Evolutionary conservation across 92 coral and sea anemone genomes (phyloP), one percentile per base, ranked within the genome.

Genomic region (Anthopleura xanthogrammica): DNA sequence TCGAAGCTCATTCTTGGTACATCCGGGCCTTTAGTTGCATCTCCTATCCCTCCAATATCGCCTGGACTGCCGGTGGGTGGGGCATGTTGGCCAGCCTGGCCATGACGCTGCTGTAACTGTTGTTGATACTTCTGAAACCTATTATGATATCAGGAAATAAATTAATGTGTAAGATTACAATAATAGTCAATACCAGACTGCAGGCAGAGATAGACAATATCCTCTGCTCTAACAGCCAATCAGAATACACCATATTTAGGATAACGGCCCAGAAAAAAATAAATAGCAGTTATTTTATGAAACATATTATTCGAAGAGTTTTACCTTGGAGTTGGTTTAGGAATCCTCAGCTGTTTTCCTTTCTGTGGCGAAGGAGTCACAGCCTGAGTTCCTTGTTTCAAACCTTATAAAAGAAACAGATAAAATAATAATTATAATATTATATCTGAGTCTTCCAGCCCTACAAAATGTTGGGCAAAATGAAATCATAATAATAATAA

Each of bases 241-340:
- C 36, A 29, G 36, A 29, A 29, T 29, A 29, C 36, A 29, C 36
- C 0, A 29, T 29, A 29, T 29, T 29, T 29, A 29, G 36, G 36
- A 29, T 29, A 29, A 29, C 36, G 36, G 36, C 36, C 36, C 0
- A 29, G 36, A 29, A 29, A 29, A 29, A 29, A 29, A n/a, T n/a
- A n/a, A 29, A 29, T 0, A 29, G 36, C 36, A 29, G 36, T 29
- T 29, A 29, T 29, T 29, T 29, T 29, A 29, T 29, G 36, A 29
- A 29, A 29, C 36, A 17, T 41, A 12, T 2, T 79, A 39, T 7
- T 10, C 12, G 13, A 3, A 8, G 50, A 36, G 36, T 19, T 52
- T 75, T 79, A 95, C 99, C 91, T 97, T 78, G 94, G 92, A 17
- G 98, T 97, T 81, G 99, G 99, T 79, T 97, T 97, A n/a, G 99